Base-by-base conservation (phyloP, 2,797 vertebrate species). In the Apogon hyalosoma region DNA sequence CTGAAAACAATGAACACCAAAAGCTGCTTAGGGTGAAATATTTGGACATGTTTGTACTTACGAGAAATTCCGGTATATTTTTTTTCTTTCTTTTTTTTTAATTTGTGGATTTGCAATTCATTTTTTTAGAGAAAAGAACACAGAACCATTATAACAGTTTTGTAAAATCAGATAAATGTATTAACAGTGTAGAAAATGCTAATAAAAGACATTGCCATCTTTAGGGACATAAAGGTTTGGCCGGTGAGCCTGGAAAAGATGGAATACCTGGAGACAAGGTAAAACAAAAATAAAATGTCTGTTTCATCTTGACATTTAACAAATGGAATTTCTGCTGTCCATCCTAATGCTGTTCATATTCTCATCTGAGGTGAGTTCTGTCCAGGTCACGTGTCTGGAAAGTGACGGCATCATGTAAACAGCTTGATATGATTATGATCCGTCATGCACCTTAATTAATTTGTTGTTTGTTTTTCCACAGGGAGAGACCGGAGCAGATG, bases 191-290 rank as follows among this genome's bases (percentile, higher is more conserved):
- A 15, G 0, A 33, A 5, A 28, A n/a, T 39, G 7, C 13, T 67
- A 31, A 62, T n/a, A 14, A 8, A 3, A 12, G 6, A 63, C 12
- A 1, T 40, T 76, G 39, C 41, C 58, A 16, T 48, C 46, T 39
- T 61, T 59, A 95, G 94, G 94, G 94, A 74, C 92, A 94, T 81
- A 90, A 81, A 81, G 94, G 94, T n/a, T 12, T 86, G 50, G 8
- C 86, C 5, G 94, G 94, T 43, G 81, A 60, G 4, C 56, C 85
- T 28, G 94, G 94, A 28, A 83, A 84, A 50, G 73, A 91, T 18
- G 94, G 94, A 11, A n/a, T 45, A 6, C 1, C 56, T 6, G 94
- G 94, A 79, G 86, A 81, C 11, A 94, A 94, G 92, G 94, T 95
- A 69, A 9, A 55, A 50, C 31, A 40, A 9, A 8, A 38, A 12